Evolutionary conservation across 2,888 invertebrate species (phyloP).

Genomic region (Branchellion lobata): DNA sequence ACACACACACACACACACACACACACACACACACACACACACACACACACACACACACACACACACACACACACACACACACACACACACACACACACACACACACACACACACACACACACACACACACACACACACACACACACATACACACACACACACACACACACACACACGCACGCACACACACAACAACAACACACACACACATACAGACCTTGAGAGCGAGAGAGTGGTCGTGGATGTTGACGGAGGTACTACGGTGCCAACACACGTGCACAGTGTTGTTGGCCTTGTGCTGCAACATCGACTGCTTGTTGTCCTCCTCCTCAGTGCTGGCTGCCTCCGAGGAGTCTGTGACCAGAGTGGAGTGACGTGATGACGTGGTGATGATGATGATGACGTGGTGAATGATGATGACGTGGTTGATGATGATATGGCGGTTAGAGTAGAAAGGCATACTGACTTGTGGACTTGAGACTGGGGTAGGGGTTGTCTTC

Average conservation of each 20-base stretch:
- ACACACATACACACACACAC: slow-evolving; percentile 21
- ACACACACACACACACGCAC: slow-evolving; percentile 10
- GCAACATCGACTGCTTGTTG: slow-evolving; percentile 55
- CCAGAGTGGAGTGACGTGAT: too few relatives aligned
- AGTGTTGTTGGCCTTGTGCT: slow-evolving; percentile 65
- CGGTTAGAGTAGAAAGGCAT: too few relatives aligned
- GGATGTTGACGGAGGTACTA: slow-evolving; percentile 76
- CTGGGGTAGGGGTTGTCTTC: slow-evolving; percentile 56
- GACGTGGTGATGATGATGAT: too few relatives aligned
- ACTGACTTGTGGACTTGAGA: slow-evolving; percentile 56
- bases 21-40: background rate
- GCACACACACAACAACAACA: slow-evolving; percentile 7
- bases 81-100: background rate
- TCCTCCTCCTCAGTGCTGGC: slow-evolving; percentile 53
- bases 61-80: background rate
- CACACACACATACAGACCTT: slow-evolving; percentile 65
- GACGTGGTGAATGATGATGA: too few relatives aligned
- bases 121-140: background rate
- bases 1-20: background rate
- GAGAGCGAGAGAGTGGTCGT: slow-evolving; percentile 73
- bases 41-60: background rate
- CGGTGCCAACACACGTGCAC: slow-evolving; percentile 98
- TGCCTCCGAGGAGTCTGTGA: slow-evolving; percentile 62
- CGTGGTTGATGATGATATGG: too few relatives aligned
- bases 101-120: background rate